A percentile compares a stretch with the other conserved stretches of the same genome.
Evolutionary conservation across 2,888 invertebrate genomes (phyloP).

Genomic region (Choreutis nemorana): DNA sequence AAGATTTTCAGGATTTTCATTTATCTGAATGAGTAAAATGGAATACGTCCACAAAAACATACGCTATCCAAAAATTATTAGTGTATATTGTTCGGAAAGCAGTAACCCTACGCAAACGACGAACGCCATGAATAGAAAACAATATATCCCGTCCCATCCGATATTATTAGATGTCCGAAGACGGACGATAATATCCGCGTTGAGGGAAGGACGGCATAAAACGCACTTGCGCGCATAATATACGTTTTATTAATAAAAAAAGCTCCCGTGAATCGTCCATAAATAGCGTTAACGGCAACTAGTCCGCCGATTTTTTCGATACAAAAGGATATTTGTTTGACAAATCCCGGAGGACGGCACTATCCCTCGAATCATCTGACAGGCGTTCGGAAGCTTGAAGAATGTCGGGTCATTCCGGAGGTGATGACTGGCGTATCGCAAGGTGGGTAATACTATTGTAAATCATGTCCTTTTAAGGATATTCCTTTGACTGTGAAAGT

Average conservation of each 20-base stretch:
- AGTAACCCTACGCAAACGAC: constrained; percentile 10
- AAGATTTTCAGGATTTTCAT: too few species aligned
- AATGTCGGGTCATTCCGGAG: constrained; percentile 59
- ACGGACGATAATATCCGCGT: constrained; percentile 55
- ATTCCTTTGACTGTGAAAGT: constrained; percentile 29
- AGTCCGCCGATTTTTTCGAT: constrained; percentile 60
- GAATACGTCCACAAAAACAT: background rate
- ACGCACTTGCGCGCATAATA: constrained; percentile 66
- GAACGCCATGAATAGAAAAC: constrained; percentile 20
- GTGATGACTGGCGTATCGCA: constrained; percentile 60
- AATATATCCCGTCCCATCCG: constrained; percentile 32
- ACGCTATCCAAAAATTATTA: background rate
- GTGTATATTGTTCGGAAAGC: background rate
- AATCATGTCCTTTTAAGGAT: constrained; percentile 51
- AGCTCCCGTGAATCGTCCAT: constrained; percentile 56
- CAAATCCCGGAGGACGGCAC: constrained; percentile 62
- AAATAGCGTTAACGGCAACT: constrained; percentile 62
- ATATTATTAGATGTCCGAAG: constrained; percentile 57
- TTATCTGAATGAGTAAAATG: too few species aligned
- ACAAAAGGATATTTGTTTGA: constrained; percentile 63
- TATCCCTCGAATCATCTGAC: constrained; percentile 43
- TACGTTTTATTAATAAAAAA: constrained; percentile 67
- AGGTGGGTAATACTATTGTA: constrained; percentile 39
- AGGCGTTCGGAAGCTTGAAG: constrained; percentile 29
- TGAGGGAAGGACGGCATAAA: constrained; percentile 50